Percentiles rank a stretch among this genome's conserved stretches.
Conservation (phyloP, 2,797 vertebrate genomes). For the Hephaestus fuliginosus region DNA sequence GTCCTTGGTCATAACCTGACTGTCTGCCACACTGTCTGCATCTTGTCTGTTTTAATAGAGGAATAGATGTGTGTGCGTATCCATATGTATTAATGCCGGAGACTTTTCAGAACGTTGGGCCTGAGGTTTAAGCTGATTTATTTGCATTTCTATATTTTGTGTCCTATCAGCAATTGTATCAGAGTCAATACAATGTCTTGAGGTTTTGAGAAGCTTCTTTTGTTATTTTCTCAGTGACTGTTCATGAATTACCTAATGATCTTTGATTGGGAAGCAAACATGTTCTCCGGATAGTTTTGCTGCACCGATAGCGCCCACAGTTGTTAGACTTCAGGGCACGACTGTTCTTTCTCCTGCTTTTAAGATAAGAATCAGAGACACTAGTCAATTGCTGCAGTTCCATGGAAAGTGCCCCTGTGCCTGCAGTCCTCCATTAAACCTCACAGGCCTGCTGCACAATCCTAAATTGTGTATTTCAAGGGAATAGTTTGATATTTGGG, state of each 20-base stretch:
- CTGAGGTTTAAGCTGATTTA: neutral
- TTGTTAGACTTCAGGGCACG: conserved; percentile 6
- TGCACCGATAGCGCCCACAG: neutral
- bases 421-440: neutral
- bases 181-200: neutral
- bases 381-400: neutral
- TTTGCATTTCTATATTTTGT: neutral
- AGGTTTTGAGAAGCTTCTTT: neutral
- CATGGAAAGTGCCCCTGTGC: neutral
- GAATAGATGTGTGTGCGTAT: neutral
- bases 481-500: neutral
- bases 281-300: neutral
- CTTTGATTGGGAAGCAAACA: neutral
- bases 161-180: neutral
- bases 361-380: neutral
- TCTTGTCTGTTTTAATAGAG: conserved; percentile 22
- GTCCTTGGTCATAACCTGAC: conserved; percentile 47
- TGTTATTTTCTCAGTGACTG: neutral
- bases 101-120: neutral
- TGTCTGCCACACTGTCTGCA: conserved; percentile 35
- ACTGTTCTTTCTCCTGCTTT: conserved; percentile 1
- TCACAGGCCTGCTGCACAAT: neutral
- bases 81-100: neutral
- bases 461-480: neutral
- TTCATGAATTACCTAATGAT: conserved; percentile 8